Percentiles rank a stretch among this genome's conserved stretches.
Conservation (phyloP, 2,113 vertebrate genomes). For the Capricornis sumatraensis region DNA sequence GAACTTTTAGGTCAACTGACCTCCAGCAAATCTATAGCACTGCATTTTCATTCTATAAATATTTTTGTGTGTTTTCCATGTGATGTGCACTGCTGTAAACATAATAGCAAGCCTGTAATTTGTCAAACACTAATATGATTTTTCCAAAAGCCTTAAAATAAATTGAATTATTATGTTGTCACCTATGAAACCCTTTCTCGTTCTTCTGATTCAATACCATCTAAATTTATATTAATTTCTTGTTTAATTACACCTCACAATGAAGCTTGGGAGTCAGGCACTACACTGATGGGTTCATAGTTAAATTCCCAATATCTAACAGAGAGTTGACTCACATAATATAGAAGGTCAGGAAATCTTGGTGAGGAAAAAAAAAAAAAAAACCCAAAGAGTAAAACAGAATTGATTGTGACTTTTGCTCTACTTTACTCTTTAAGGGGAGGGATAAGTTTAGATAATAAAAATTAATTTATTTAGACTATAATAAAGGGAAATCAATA, state of each 20-base stretch:
- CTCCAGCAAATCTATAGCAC: background rate
- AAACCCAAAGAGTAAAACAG: background rate
- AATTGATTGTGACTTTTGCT: background rate
- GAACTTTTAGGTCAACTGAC: background rate
- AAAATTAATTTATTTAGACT: background rate
- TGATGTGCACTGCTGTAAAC: background rate
- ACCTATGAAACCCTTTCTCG: background rate
- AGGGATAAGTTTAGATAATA: background rate
- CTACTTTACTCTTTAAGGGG: background rate
- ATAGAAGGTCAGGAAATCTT: background rate
- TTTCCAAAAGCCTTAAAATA: background rate
- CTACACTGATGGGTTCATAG: background rate
- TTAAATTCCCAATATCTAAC: background rate
- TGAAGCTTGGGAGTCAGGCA: background rate
- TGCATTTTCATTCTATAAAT: background rate
- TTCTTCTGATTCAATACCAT: background rate
- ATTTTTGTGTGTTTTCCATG: background rate
- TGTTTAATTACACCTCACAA: background rate
- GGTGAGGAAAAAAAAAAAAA: background rate
- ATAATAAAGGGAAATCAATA: background rate
- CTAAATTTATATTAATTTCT: background rate
- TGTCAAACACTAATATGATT: background rate
- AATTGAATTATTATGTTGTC: background rate
- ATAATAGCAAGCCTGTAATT: background rate
- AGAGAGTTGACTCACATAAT: background rate